phyloP scores from a whole-genome alignment of 2,797 vertebrate species.

The Eidolon dupreanum region DNA sequence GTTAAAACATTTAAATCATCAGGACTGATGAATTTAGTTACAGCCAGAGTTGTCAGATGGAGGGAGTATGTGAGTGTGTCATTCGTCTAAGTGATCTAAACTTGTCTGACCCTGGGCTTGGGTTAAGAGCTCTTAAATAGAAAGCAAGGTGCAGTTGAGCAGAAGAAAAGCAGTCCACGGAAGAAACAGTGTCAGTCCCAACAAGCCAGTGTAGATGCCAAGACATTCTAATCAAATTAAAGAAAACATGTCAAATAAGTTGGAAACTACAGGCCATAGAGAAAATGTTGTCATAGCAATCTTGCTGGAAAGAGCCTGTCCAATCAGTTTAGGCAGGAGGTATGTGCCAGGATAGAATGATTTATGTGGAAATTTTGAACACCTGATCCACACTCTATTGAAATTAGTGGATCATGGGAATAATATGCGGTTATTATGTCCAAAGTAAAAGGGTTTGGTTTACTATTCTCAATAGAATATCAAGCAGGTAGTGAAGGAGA shows the following conservation, averaged over 20 bases:
- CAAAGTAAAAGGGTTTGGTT: slow-evolving; percentile 41
- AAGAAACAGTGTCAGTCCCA: slow-evolving; percentile 36
- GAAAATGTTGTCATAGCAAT: slow-evolving; percentile 32
- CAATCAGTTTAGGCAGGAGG: slow-evolving; percentile 39
- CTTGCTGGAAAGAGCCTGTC: slow-evolving; percentile 27
- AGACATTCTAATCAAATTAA: slow-evolving; percentile 61
- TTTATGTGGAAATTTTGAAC: slow-evolving; percentile 70
- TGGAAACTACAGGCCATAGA: slow-evolving; percentile 8
- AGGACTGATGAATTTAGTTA: not conserved
- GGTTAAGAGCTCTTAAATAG: not conserved
- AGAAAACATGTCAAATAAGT: slow-evolving; percentile 65
- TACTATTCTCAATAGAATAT: slow-evolving; percentile 45
- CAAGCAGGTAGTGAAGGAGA: not conserved
- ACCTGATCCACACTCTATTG: slow-evolving; percentile 24
- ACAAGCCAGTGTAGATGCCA: not conserved
- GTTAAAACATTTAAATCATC: not conserved
- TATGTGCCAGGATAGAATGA: slow-evolving; percentile 53
- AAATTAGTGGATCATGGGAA: slow-evolving; percentile 25
- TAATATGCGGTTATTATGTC: not conserved
- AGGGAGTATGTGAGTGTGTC: not conserved
- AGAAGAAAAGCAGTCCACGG: not conserved
- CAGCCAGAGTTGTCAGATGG: not conserved
- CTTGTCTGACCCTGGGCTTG: not conserved
- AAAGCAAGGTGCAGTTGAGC: not conserved
- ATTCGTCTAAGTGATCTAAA: not conserved